Evolutionary conservation across 2,888 invertebrate species (phyloP).

Genomic region (Xestobium rufovillosum): DNA sequence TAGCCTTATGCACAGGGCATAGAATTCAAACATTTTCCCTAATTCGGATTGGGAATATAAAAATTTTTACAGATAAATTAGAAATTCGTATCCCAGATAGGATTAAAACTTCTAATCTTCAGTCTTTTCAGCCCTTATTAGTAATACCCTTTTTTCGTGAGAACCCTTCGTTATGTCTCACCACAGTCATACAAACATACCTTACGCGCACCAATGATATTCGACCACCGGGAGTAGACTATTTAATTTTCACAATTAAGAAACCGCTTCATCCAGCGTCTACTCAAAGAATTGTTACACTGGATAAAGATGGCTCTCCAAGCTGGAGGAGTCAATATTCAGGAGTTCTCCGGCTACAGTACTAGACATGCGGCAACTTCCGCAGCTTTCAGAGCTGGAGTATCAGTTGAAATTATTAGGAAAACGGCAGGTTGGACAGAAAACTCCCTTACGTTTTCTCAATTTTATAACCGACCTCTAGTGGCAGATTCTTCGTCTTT

Average conservation of each 20-base stretch:
- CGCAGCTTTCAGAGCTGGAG: slow-evolving; percentile 12
- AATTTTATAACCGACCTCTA: slow-evolving; percentile 15
- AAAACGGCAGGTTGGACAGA: slow-evolving; percentile 17
- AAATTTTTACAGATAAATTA: slow-evolving; percentile 18
- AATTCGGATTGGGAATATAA: no score
- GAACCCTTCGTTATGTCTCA: not conserved
- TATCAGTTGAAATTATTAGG: slow-evolving; percentile 15
- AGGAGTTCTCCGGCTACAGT: slow-evolving; percentile 15
- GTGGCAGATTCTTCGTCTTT: no score
- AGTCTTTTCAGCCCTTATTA: slow-evolving; percentile 1
- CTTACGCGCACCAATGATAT: slow-evolving; percentile 2
- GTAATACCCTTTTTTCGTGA: slow-evolving; percentile 4
- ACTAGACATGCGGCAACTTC: no score
- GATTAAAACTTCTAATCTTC: no score
- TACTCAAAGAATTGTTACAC: slow-evolving; percentile 14
- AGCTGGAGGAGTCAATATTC: slow-evolving; percentile 15
- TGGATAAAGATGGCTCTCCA: slow-evolving; percentile 19
- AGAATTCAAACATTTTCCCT: no score
- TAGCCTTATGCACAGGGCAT: slow-evolving; percentile 21
- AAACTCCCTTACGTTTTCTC: slow-evolving; percentile 12
- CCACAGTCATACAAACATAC: not conserved
- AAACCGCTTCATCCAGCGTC: slow-evolving; percentile 16
- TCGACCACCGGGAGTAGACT: not conserved
- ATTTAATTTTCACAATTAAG: slow-evolving; percentile 13
- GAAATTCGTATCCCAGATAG: no score